These are phyloP conservation scores for Archivesica marissinica DNA, from an alignment of 1,140 invertebrate species.

Conservation along the genomic window DNA sequence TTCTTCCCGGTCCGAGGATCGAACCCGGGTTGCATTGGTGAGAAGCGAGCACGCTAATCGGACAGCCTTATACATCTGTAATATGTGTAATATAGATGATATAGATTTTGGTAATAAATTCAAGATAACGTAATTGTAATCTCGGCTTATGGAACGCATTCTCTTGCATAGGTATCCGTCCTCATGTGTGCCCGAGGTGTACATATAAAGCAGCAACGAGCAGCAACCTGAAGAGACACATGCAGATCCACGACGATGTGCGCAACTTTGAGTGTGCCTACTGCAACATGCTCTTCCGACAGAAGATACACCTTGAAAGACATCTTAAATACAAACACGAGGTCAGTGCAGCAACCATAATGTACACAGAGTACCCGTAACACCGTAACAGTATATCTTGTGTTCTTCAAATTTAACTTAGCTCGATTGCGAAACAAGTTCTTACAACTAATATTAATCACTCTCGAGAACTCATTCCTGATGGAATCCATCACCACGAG, in stretches of 20 bases:
- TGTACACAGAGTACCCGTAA: too few species aligned
- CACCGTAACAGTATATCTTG: too few species aligned
- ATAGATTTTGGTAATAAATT: not conserved
- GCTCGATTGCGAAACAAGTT: too few species aligned
- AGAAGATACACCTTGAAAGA: slow-evolving; percentile 82
- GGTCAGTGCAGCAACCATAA: too few species aligned
- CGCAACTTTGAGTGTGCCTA: slow-evolving; percentile 74
- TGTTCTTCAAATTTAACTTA: too few species aligned
- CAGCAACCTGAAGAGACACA: slow-evolving; percentile 82
- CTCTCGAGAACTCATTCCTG: too few species aligned
- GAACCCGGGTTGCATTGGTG: too few species aligned
- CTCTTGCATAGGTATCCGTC: slow-evolving; percentile 71
- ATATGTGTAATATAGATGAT: not conserved
- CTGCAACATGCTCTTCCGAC: slow-evolving; percentile 78
- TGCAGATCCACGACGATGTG: slow-evolving; percentile 78
- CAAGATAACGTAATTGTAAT: not conserved
- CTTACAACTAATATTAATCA: too few species aligned
- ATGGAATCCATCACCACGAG: too few species aligned
- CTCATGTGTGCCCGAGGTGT: slow-evolving; percentile 77
- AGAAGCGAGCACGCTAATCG: too few species aligned
- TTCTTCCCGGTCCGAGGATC: too few species aligned
- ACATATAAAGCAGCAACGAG: slow-evolving; percentile 78
- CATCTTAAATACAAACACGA: slow-evolving; percentile 82
- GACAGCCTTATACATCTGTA: too few species aligned
- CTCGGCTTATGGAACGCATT: not conserved